These are phyloP conservation scores for Mythimna albipuncta DNA, from an alignment of 2,888 invertebrate species.

Conservation along the genomic window DNA sequence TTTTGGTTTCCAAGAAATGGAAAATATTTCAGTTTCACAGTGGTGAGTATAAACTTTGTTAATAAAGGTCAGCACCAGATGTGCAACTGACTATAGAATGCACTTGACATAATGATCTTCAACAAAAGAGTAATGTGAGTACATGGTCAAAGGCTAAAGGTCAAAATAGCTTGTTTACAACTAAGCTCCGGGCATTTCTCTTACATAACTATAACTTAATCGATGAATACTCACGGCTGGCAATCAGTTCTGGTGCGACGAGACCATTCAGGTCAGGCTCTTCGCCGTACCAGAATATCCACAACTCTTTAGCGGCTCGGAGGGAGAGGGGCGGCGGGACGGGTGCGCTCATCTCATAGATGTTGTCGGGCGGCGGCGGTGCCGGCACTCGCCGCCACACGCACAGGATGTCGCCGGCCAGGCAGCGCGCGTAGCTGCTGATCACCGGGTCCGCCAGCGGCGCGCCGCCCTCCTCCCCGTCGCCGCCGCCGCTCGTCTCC, in stretches of 20 bases:
- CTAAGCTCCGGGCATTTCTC: neutral
- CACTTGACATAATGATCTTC: conserved; percentile 20
- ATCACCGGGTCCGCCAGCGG: conserved; percentile 97
- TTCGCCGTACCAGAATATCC: conserved; percentile 99
- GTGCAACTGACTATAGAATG: neutral
- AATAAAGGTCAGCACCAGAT: conserved; percentile 2
- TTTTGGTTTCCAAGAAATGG: conserved; percentile 6
- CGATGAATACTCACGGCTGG: conserved; percentile 93
- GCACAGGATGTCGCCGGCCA: conserved; percentile 98
- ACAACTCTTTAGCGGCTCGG: conserved; percentile 98
- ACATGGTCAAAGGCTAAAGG: conserved; percentile 9
- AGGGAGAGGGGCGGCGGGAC: conserved; percentile 94
- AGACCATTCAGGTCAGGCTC: conserved; percentile 97
- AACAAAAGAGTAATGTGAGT: conserved; percentile 9
- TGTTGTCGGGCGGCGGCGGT: conserved; percentile 84
- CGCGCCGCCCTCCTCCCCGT: conserved; percentile 90
- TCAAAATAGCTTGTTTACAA: neutral
- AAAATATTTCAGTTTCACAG: neutral
- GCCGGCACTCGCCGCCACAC: conserved; percentile 98
- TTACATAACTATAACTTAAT: neutral
- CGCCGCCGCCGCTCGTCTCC: conserved; percentile 89
- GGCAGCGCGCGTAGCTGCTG: conserved; percentile 97
- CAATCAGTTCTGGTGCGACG: conserved; percentile 96
- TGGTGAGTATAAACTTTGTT: neutral
- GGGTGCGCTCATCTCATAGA: conserved; percentile 88